Base-by-base conservation (phyloP, 2,113 vertebrate species). In the Caloenas nicobarica region DNA sequence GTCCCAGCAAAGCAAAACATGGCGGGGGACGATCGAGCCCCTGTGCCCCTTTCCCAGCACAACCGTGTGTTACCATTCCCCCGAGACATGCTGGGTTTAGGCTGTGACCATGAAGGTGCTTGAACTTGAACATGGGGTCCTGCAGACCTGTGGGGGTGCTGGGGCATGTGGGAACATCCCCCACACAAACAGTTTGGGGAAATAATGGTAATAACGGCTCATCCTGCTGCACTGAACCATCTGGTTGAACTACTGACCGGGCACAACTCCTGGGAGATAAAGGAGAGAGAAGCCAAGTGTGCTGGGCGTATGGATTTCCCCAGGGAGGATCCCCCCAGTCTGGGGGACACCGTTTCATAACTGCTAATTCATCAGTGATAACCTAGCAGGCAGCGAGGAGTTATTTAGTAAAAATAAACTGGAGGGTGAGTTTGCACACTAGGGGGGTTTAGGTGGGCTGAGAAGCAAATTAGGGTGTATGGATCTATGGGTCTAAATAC, bases 281-380 rank as follows among this genome's bases (percentile, higher is more conserved):
- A 28, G 11, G 14, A 56, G 42, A 50, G 14, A 33, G 5, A 26
- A 36, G 18, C 16, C 14, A 2, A 2, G 11, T 4, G 17, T 5
- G 0, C 3, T 6, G 38, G 13, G 51, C 28, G 7, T 2, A 0
- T 2, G n/a, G 5, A 4, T 24, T 58, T 34, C 13, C 33, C 4
- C 11, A 26, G 40, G 54, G 24, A 7, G 50, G 44, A 46, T 46
- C 44, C 18, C 44, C 44, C 44, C 44, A 46, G 58, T 28, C 33
- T 3, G 7, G 44, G 44, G 44, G 44, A 46, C 44, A 19, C 8
- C 18, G 4, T 46, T 29, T 84, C 5, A 1, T 22, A 46, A 11
- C 38, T 18, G 5, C 16, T 22, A 25, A 3, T 40, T 19, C 26
- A 9, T 15, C 0, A 0, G 29, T 0, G 8, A 12, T 42, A 8